phyloP scores from a whole-genome alignment of 1,140 invertebrate species.

The Drosophila rhopaloa region DNA sequence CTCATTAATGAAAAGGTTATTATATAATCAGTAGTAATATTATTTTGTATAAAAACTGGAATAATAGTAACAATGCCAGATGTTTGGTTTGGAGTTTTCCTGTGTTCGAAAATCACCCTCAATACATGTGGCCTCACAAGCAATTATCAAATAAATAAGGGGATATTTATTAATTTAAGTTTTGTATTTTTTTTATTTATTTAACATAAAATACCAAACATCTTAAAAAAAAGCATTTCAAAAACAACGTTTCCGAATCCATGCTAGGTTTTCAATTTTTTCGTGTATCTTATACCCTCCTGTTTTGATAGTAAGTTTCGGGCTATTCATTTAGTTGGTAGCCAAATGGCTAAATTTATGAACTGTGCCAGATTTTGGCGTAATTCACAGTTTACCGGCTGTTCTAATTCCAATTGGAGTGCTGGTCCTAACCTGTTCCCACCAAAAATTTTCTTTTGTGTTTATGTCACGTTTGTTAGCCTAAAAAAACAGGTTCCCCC shows the following conservation, averaged over 20 bases:
- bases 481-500: constrained; percentile 67
- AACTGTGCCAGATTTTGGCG: constrained; percentile 55
- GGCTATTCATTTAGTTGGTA: constrained; percentile 30
- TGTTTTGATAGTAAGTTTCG: neutral
- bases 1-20: neutral
- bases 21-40: neutral
- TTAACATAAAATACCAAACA: no score
- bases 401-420: constrained; percentile 73
- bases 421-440: constrained; percentile 69
- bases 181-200: neutral
- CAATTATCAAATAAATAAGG: no score
- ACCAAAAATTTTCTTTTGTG: constrained; percentile 69
- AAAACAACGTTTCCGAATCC: no score
- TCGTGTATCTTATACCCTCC: neutral
- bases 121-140: no score
- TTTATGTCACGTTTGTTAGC: constrained; percentile 74
- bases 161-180: no score
- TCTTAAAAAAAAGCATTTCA: neutral
- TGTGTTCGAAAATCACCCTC: no score
- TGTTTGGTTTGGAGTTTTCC: neutral
- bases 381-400: constrained; percentile 65
- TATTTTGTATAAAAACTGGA: neutral
- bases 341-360: constrained; percentile 44
- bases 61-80: neutral
- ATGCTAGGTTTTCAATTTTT: constrained; percentile 13